Evolutionary conservation across 2,888 invertebrate species (phyloP), one percentile per base, ranked within the genome.

Genomic region (Drosophila peninsularis): DNA sequence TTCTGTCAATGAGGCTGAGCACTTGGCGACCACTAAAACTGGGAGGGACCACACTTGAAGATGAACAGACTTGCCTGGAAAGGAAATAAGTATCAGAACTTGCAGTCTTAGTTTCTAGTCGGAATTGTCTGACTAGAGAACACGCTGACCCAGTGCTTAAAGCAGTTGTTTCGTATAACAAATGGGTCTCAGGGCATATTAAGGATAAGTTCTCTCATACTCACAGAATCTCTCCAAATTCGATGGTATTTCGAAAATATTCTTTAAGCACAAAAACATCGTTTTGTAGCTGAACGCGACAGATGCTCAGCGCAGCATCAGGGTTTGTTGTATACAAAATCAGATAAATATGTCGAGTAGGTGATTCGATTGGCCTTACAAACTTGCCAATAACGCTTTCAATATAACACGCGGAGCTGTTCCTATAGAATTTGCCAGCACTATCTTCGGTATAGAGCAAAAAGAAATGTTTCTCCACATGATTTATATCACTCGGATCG

Each of bases 311-410:
- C 62, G 78, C 42, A 3, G 47, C 21, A 42, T 81, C 66, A 0
- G 79, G 79, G 47, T 71, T 62, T 56, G 69, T 81, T 0, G 70
- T 34, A 52, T 86, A 85, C 5, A 85, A 45, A 34, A 87, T 73
- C 0, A 82, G 55, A 50, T 67, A 82, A 11, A 78, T 71, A 24
- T 73, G 71, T 13, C 75, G 41, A 19, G 55, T 71, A 0, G 75
- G 14, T 1, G 75, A 62, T 13, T 62, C 71, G 14, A 87, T 69
- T 2, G 81, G 80, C 0, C 71, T 45, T 0, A 49, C 67, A 27
- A 83, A 81, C 41, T 75, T 81, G 0, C 77, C 84, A 6, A 84
- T 52, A 3, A 73, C 63, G 19, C 45, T 69, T 34, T 84, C 77
- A 10, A 81, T 54, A 1, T 61, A 67, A 1, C 17, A 0, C 17